A percentile compares a stretch with the other conserved stretches of the same genome.
phyloP scores from a whole-genome alignment of 2,113 vertebrate genomes.

The Antennarius striatus region DNA sequence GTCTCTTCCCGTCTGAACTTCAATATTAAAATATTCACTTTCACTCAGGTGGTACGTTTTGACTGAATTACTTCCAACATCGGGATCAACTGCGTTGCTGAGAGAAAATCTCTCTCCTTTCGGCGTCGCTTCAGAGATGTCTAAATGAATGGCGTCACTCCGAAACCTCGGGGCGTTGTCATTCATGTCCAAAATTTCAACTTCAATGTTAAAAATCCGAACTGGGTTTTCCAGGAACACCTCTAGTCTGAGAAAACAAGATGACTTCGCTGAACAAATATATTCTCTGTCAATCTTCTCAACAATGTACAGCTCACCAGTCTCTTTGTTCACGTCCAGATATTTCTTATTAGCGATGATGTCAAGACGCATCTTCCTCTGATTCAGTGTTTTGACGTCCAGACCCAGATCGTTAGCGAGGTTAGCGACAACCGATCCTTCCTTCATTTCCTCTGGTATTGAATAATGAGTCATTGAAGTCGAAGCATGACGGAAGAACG shows the following conservation, averaged over 20 bases:
- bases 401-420: conserved; percentile 80
- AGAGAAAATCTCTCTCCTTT: conserved; percentile 72
- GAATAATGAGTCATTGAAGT: conserved; percentile 70
- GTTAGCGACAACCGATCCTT: conserved; percentile 79
- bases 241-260: conserved; percentile 75
- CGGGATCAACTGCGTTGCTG: conserved; percentile 70
- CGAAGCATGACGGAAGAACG: background rate
- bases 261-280: conserved; percentile 49
- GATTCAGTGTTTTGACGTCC: conserved; percentile 57
- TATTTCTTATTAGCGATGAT: conserved; percentile 67
- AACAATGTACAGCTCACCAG: conserved; percentile 76
- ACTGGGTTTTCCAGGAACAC: conserved; percentile 74
- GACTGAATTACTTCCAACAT: conserved; percentile 60
- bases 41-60: conserved; percentile 67
- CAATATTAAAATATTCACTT: conserved; percentile 67
- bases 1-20: conserved; percentile 57
- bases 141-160: conserved; percentile 74
- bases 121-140: conserved; percentile 57
- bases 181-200: conserved; percentile 72
- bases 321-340: conserved; percentile 82
- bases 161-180: conserved; percentile 74
- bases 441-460: conserved; percentile 77
- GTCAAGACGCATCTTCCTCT: conserved; percentile 68
- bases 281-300: conserved; percentile 80
- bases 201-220: conserved; percentile 77